These are phyloP conservation scores for rabbit (Oryctolagus cuniculus) DNA, from an alignment of 2,113 vertebrate genomes.

Conservation along the genomic window DNA sequence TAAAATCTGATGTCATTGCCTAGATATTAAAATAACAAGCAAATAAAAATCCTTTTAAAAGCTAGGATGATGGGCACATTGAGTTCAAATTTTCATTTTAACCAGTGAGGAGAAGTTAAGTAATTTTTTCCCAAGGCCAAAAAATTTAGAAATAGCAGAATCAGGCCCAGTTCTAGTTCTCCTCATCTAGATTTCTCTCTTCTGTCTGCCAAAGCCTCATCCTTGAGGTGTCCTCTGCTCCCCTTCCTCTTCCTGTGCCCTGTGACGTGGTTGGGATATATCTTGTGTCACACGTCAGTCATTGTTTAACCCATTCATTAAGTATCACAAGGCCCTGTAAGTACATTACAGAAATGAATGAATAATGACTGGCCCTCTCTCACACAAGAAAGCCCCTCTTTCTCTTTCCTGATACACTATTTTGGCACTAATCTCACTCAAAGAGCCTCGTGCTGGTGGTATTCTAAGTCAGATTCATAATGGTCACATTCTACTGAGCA, in stretches of 20 bases:
- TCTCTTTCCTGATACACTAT: neutral
- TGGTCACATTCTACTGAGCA: neutral
- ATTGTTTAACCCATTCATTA: neutral
- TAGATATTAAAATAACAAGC: neutral
- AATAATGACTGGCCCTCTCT: neutral
- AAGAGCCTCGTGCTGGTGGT: neutral
- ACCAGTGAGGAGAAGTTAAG: neutral
- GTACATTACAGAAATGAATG: neutral
- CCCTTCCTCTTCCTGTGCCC: neutral
- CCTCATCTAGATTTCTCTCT: neutral
- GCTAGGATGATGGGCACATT: neutral
- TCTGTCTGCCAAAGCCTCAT: neutral
- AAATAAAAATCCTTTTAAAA: neutral
- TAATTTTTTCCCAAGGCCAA: neutral
- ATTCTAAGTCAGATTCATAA: neutral
- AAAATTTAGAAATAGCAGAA: neutral
- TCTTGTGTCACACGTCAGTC: neutral
- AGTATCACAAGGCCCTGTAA: neutral
- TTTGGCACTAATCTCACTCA: neutral
- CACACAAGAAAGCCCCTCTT: neutral
- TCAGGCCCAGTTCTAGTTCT: neutral
- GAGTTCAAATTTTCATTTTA: constrained; percentile 32
- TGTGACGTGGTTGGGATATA: neutral
- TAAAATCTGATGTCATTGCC: neutral
- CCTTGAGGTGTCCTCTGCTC: neutral